Evolutionary conservation across 2,888 invertebrate species (phyloP), one percentile per base, ranked within the genome.

Genomic region (Meandrusa payeni): DNA sequence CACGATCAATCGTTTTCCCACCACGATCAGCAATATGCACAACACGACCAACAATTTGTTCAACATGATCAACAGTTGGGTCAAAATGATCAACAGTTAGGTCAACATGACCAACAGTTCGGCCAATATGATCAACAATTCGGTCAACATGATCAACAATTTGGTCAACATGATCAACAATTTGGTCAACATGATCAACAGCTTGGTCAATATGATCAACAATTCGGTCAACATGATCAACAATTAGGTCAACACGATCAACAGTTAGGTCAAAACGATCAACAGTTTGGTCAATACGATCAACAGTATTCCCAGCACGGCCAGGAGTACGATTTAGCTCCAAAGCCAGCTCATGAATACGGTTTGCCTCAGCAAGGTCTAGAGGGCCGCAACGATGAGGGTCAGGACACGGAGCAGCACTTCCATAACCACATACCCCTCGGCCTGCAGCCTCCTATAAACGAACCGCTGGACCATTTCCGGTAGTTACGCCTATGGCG

Each of bases 371-470:
- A 75, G 46, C 69, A 72, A n/a, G 59, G 55, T 0, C 68, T 73
- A n/a, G 85, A 83, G 34, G 83, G 83, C 0, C 72, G 86, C 7
- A 81, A 81, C 31, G 62, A 67, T 2, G 76, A 76, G 31, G 38
- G 20, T 5, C 42, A 41, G 15, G 54, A 57, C 24, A 65, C 58
- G 6, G 64, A 57, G 19, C 76, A 76, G 49, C 61, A 64, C 32
- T 88, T 59, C 54, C 81, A 79, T 52, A 85, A 87, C 52, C 88
- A 87, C 59, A 85, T 88, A 46, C 87, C 88, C 0, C 63, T 82
- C 7, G 78, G 76, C 3, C 68, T 85, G 17, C 85, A 86, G 61
- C 78, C 73, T n/a, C 87, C 87, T 2, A 68, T 83, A 22, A 80
- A 86, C 52, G 68, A 82, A 20, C 81, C 86, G 2, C 70, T 82